Base-by-base conservation (phyloP, 2,113 vertebrate genomes). In the Mesembrinibis cayennensis region DNA sequence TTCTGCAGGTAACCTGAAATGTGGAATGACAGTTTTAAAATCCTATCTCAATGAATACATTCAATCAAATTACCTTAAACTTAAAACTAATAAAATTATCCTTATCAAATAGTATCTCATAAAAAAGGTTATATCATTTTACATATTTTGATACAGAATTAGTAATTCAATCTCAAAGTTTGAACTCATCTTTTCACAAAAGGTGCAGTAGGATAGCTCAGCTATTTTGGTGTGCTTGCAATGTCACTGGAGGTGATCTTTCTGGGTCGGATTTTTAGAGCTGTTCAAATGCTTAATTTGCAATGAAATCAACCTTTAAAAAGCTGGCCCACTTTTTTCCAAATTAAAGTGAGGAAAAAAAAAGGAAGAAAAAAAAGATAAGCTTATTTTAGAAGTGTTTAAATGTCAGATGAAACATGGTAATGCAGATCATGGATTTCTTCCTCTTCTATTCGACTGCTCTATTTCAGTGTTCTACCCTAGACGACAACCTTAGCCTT, bases 41-140 rank as follows among this genome's bases (percentile, higher is more conserved):
- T 92, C 71, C 63, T 52, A 50, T 63, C 87, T 96, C 82, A 66
- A 36, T 25, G 30, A 89, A 77, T 44, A 61, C 15, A 61, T 82
- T 87, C 38, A 83, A 82, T 49, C 71, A 92, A 96, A 90, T 87
- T 94, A 63, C 20, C 15, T 93, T 91, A 92, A 83, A 96, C 36
- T 88, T 87, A 86, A 81, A 95, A 91, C 34, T 59, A 81, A 90
- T 90, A 72, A 74, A 92, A 79, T 78, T 82, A 92, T 47, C 76
- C 66, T 95, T 58, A 73, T 73, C 66, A 91, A 77, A 92, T 47
- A 94, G 36, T 34, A 89, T 55, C 18, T 89, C 45, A n/a, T 66
- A 42, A 84, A 78, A 52, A 84, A 76, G 53, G 52, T 84, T 58
- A 30, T 61, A 71, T 53, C 0, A 34, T 85, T 93, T 94, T 85